Percentiles rank a stretch among this genome's conserved stretches.
Evolutionary conservation across 2,888 invertebrate species (phyloP).

Genomic region (Alloplasta piceator): DNA sequence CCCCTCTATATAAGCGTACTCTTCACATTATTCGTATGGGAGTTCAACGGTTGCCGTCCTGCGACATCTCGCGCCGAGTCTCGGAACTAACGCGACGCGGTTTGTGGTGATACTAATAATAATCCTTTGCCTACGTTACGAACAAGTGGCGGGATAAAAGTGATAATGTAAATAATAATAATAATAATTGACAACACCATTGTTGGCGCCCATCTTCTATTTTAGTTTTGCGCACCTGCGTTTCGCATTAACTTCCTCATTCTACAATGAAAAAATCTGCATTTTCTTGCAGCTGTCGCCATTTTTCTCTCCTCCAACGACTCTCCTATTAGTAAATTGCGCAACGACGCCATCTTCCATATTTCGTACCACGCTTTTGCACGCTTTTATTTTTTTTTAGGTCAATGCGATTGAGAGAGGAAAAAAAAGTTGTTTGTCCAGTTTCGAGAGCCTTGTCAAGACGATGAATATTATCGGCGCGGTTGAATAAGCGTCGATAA

Average conservation of each 20-base stretch:
- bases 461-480: slow-evolving; percentile 36
- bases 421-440: slow-evolving; percentile 53
- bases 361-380: slow-evolving; percentile 32
- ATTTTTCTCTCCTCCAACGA: neutral
- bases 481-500: slow-evolving; percentile 51
- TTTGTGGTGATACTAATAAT: too few species aligned
- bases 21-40: too few species aligned
- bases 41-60: too few species aligned
- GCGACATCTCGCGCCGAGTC: too few species aligned
- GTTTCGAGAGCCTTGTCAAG: slow-evolving; percentile 11
- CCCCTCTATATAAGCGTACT: too few species aligned
- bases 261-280: slow-evolving; percentile 1
- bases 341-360: slow-evolving; percentile 50
- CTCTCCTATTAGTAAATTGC: slow-evolving; percentile 24
- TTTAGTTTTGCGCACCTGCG: neutral
- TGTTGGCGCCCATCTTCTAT: neutral
- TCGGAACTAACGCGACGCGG: too few species aligned
- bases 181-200: too few species aligned
- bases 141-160: too few species aligned
- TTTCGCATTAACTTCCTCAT: neutral
- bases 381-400: slow-evolving; percentile 29
- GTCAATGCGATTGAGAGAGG: slow-evolving; percentile 36
- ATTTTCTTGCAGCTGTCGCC: too few species aligned
- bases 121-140: too few species aligned
- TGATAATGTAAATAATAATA: neutral